Conservation (phyloP, 2,888 invertebrate species). For the Tenthredo mesomela region DNA sequence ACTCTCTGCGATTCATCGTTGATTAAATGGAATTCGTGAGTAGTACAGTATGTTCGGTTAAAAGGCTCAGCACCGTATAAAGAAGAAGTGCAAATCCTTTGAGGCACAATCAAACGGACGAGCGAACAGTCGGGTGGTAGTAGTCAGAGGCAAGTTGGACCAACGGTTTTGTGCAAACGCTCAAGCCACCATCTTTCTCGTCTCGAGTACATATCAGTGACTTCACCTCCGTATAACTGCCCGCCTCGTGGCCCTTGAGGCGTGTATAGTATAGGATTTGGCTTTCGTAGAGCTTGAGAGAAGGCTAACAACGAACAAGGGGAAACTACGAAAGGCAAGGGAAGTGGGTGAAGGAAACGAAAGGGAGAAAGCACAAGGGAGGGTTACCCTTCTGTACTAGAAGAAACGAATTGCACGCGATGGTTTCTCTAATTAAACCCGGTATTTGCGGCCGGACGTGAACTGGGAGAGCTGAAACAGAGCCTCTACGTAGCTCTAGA, state of each 20-base stretch:
- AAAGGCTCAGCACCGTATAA: slow-evolving; percentile 29
- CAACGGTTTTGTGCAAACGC: slow-evolving; percentile 41
- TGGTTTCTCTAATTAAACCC: slow-evolving; percentile 54
- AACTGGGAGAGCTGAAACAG: slow-evolving; percentile 32
- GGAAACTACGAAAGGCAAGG: slow-evolving; percentile 26
- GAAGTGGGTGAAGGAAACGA: slow-evolving; percentile 1
- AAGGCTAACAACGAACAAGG: slow-evolving; percentile 24
- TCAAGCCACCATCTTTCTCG: slow-evolving; percentile 21
- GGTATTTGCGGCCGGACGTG: slow-evolving; percentile 54
- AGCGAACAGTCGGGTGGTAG: slow-evolving; percentile 42
- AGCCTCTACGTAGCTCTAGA: slow-evolving; percentile 6
- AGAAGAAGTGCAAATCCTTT: slow-evolving; percentile 46
- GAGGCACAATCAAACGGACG: slow-evolving; percentile 44
- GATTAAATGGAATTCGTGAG: slow-evolving; percentile 45
- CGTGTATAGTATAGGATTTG: slow-evolving; percentile 37
- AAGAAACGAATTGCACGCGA: slow-evolving; percentile 52
- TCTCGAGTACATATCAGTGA: slow-evolving; percentile 49
- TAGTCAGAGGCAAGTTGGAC: slow-evolving; percentile 22
- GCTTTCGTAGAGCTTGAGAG: slow-evolving; percentile 36
- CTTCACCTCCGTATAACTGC: slow-evolving; percentile 46
- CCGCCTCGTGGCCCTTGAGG: slow-evolving; percentile 10
- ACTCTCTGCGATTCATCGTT: slow-evolving; percentile 38
- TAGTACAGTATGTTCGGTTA: slow-evolving; percentile 41
- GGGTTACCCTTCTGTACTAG: slow-evolving; percentile 43
- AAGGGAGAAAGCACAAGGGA: slow-evolving; percentile 44